These are phyloP conservation scores for Scomber colias DNA, from an alignment of 2,113 vertebrate genomes.

Conservation along the genomic window DNA sequence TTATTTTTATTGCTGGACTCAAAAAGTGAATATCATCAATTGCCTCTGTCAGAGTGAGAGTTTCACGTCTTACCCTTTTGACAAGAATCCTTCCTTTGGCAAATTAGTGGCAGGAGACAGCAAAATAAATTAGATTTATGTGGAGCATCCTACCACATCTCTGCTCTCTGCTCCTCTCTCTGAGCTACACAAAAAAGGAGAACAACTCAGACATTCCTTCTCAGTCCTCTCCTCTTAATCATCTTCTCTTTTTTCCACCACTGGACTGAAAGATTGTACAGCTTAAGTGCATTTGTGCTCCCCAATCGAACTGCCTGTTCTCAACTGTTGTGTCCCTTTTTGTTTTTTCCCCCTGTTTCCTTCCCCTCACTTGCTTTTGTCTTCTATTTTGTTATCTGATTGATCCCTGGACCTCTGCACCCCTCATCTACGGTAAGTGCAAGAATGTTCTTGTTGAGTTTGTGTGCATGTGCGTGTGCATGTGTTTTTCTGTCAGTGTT, in stretches of 20 bases:
- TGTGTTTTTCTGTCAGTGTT: background rate
- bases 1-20: conserved; percentile 69
- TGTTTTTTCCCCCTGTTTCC: background rate
- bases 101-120: conserved; percentile 68
- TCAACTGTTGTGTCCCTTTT: conserved; percentile 1
- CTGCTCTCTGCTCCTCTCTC: conserved; percentile 5
- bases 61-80: conserved; percentile 51
- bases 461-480: background rate
- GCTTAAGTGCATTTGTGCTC: conserved; percentile 39
- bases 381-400: conserved; percentile 39
- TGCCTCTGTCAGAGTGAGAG: conserved; percentile 47
- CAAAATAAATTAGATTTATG: conserved; percentile 63
- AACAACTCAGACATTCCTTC: background rate
- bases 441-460: background rate
- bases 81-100: conserved; percentile 58
- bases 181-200: conserved; percentile 1
- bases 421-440: conserved; percentile 25
- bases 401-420: conserved; percentile 26
- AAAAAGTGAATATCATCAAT: conserved; percentile 55
- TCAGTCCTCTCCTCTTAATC: conserved; percentile 34
- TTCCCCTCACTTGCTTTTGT: conserved; percentile 17
- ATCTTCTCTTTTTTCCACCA: background rate
- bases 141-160: conserved; percentile 38
- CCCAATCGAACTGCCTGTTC: conserved; percentile 26
- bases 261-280: conserved; percentile 28